Evolutionary conservation across 2,113 vertebrate species (phyloP).

Genomic region (Drymodes brunneopygia): DNA sequence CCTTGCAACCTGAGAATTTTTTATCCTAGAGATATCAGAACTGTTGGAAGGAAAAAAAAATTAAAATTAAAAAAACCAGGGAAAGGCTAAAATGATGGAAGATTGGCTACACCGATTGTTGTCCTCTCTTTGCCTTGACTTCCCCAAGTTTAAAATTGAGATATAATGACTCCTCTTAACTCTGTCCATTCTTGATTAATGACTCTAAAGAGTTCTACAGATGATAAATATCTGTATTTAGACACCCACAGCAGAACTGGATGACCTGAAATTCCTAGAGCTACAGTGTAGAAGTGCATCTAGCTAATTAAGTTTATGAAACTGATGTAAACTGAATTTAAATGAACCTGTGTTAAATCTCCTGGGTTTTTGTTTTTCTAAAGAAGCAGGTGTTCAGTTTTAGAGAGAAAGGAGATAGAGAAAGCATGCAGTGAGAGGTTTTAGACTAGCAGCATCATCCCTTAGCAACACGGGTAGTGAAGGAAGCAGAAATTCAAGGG

Average conservation of each 20-base stretch:
- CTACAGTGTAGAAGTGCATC: background rate
- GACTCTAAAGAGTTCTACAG: background rate
- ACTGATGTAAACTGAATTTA: background rate
- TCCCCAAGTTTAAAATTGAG: background rate
- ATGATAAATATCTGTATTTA: background rate
- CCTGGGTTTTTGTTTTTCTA: background rate
- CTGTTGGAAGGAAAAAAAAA: background rate
- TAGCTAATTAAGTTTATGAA: background rate
- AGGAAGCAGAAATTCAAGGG: background rate
- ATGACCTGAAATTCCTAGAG: background rate
- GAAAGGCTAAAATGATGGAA: background rate
- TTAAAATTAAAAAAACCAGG: background rate
- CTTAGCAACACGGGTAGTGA: fast-evolving
- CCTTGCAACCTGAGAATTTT: background rate
- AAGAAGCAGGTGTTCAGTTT: background rate
- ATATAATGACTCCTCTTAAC: background rate
- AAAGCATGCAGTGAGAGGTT: background rate
- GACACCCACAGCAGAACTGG: background rate
- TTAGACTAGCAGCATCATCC: background rate
- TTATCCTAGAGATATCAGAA: background rate
- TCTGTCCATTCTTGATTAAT: background rate
- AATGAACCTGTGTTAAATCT: background rate
- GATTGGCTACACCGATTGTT: background rate
- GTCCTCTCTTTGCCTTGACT: background rate
- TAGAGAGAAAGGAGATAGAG: background rate